phyloP scores from a whole-genome alignment of 2,888 invertebrate genomes.

The Argyra leucocephala region DNA sequence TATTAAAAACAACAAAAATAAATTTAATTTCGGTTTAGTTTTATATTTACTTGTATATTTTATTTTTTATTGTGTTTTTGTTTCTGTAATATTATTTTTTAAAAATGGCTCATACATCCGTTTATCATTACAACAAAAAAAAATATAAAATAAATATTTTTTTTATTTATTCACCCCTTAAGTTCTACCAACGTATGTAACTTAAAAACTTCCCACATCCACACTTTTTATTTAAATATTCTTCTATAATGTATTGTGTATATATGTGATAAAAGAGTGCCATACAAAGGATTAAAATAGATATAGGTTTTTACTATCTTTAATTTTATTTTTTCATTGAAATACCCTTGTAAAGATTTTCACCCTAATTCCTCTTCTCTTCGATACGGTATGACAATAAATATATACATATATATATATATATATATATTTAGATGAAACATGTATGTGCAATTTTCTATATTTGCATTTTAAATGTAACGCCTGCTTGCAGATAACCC shows the following conservation, averaged over 20 bases:
- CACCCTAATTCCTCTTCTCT: too few species aligned
- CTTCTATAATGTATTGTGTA: too few species aligned
- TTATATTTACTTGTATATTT: background rate
- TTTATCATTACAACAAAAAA: background rate
- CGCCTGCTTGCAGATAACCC: background rate
- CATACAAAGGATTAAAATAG: background rate
- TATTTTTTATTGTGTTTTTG: background rate
- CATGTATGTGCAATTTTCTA: background rate
- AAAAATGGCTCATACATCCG: background rate
- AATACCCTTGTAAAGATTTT: too few species aligned
- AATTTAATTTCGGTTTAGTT: too few species aligned
- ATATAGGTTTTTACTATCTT: too few species aligned
- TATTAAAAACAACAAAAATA: too few species aligned
- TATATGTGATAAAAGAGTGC: too few species aligned
- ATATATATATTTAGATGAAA: too few species aligned
- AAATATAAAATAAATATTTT: background rate
- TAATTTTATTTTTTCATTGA: too few species aligned
- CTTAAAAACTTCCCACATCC: background rate
- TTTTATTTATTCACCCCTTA: background rate
- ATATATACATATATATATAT: too few species aligned
- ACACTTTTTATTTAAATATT: too few species aligned
- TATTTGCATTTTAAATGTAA: conserved; percentile 3
- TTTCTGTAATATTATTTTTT: background rate
- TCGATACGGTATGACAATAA: too few species aligned
- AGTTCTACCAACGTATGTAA: background rate